These are phyloP conservation scores for Trachemys scripta DNA, from an alignment of 2,113 vertebrate genomes.

Conservation along the genomic window DNA sequence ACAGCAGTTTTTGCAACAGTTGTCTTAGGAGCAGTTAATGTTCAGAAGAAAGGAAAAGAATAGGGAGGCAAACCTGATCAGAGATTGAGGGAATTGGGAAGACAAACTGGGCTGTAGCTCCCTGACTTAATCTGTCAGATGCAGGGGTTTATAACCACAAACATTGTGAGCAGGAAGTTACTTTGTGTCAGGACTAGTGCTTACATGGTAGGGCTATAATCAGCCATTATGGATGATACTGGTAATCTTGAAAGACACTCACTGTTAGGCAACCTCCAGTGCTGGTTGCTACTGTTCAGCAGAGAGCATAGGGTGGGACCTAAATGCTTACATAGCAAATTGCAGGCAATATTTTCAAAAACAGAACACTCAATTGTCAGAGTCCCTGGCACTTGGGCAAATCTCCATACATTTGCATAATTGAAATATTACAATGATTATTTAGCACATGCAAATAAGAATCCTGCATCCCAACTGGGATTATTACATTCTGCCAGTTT, in stretches of 20 bases:
- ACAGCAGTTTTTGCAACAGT: background rate
- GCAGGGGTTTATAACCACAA: background rate
- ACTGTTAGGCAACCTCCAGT: background rate
- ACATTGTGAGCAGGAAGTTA: background rate
- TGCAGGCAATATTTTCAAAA: background rate
- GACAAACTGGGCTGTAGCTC: background rate
- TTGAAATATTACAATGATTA: background rate
- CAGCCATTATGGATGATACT: background rate
- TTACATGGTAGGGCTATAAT: background rate
- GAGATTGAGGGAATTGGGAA: background rate
- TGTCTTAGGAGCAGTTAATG: background rate
- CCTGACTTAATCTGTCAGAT: background rate
- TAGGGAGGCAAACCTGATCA: background rate
- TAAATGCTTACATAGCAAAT: background rate
- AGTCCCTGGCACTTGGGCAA: background rate
- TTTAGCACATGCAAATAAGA: background rate
- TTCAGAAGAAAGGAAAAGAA: background rate
- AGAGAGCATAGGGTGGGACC: background rate
- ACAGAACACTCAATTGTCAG: background rate
- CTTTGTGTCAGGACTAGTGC: background rate
- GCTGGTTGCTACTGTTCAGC: background rate
- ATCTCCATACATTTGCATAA: background rate
- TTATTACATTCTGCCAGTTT: background rate
- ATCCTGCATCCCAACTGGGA: background rate
- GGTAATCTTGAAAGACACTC: background rate